These are phyloP conservation scores for Hyppa rectilinea DNA, from an alignment of 2,888 invertebrate species.

Conservation along the genomic window DNA sequence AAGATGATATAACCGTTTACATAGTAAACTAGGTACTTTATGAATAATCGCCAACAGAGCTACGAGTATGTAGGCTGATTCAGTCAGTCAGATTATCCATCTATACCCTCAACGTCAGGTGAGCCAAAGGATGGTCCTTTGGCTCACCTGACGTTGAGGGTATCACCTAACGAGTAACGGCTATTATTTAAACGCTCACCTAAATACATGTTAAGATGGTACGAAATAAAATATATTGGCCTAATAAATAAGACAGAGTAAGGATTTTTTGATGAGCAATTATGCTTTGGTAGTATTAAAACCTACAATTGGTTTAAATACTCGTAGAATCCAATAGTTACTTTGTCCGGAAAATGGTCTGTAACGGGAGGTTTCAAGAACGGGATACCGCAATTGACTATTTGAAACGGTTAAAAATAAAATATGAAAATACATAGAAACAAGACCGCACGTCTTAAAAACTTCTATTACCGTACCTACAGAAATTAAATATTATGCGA, in stretches of 20 bases:
- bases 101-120: not conserved
- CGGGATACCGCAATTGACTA: slow-evolving; percentile 14
- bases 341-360: not conserved
- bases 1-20: not conserved
- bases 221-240: not conserved
- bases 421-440: no score
- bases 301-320: not conserved
- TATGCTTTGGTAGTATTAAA: not conserved
- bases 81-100: not conserved
- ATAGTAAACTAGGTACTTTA: slow-evolving; percentile 1
- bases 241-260: not conserved
- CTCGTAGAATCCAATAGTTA: not conserved
- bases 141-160: no score
- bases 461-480: no score
- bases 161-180: not conserved
- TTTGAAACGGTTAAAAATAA: no score
- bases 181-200: not conserved
- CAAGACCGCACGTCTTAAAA: no score
- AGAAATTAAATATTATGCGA: no score
- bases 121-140: not conserved
- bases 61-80: not conserved
- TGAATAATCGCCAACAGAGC: not conserved
- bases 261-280: not conserved
- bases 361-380: not conserved
- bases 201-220: not conserved